Base-by-base conservation (phyloP, 2,888 invertebrate genomes). In the Lottia gigantea region DNA sequence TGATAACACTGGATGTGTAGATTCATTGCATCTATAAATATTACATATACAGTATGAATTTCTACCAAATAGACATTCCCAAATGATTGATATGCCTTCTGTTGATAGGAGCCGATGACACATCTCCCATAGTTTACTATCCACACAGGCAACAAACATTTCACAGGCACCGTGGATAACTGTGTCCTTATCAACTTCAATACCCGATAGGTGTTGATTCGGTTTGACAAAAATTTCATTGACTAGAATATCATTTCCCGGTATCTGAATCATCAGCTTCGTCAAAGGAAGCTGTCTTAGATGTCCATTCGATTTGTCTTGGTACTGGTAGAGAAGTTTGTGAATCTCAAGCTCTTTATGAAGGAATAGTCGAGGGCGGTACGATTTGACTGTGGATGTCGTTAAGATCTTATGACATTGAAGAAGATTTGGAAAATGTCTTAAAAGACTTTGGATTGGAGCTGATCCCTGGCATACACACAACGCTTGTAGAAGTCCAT, bases 101-200 rank as follows among this genome's bases (percentile, higher is more conserved):
- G 40, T 46, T 15, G 76, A 66, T 46, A 78, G 47, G 15, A 45
- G 62, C 40, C 6, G 40, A 11, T 40, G 40, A 40, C 40, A 40
- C 40, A 6, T 40, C 40, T 40, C 62, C 71, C 72, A 76, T 49
- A 72, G 66, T 12, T 65, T 66, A 14, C 71, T 66, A 31, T 70
- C 63, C 14, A 74, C 63, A 15, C 74, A 74, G 19, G 63, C 40
- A 6, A 69, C 63, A 19, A 76, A 71, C 26, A 72, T 63, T 64
- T 76, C 75, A 66, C 78, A 78, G 14, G 70, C 72, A 16, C 70
- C 65, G 61, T 78, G 76, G 6, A 75, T 47, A 11, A 63, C 63
- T 46, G 71, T 68, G 8, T 67, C 68, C 62, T 72, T 71, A 67
- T 67, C 68, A 23, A 74, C 64, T 15, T 70, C 19, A 49, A 75